A percentile compares a stretch with the other conserved stretches of the same genome.
Conservation (phyloP, 2,797 vertebrate genomes). For the Zalophus californianus region DNA sequence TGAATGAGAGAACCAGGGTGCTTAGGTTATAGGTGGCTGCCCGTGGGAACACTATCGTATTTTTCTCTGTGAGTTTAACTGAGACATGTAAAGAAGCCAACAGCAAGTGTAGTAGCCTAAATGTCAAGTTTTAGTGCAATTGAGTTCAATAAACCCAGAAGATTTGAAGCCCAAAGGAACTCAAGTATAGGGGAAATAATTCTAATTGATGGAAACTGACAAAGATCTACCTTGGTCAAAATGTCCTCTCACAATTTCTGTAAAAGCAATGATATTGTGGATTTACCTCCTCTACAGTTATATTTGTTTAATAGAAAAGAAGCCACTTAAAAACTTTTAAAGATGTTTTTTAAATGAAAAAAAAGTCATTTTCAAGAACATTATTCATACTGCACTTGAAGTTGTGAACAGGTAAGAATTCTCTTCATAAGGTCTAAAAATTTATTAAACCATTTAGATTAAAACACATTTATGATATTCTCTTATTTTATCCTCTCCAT, state of each 20-base stretch:
- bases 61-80: neutral
- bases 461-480: neutral
- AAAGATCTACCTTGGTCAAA: neutral
- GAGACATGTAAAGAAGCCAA: neutral
- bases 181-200: neutral
- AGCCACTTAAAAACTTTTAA: neutral
- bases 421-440: constrained; percentile 25
- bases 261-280: neutral
- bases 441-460: constrained; percentile 55
- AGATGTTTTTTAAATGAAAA: constrained; percentile 17
- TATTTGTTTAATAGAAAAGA: constrained; percentile 58
- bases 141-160: neutral
- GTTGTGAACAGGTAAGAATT: constrained; percentile 32
- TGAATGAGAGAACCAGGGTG: neutral
- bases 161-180: neutral
- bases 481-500: constrained; percentile 41
- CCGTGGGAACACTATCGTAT: neutral
- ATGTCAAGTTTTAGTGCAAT: neutral
- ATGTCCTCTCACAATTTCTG: neutral
- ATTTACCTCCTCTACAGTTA: neutral
- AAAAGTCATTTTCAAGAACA: neutral
- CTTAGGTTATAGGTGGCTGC: neutral
- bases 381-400: neutral
- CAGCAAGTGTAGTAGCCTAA: neutral
- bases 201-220: neutral